A percentile compares a stretch with the other conserved stretches of the same genome.
Conservation (phyloP, 2,797 vertebrate species). For the Falco concolor region DNA sequence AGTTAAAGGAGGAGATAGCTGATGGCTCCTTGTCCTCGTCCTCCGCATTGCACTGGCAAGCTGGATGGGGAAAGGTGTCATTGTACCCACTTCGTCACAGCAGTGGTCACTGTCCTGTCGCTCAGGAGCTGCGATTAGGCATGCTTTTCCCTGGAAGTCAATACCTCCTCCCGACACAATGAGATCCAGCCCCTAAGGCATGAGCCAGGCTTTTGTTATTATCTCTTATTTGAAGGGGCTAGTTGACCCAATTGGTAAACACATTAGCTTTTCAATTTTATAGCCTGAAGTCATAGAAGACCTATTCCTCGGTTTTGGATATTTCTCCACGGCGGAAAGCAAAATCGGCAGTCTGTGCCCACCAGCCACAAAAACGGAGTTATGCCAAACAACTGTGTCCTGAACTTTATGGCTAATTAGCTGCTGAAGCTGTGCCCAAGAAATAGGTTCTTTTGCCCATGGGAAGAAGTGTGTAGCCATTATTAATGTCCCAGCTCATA, state of each 20-base stretch:
- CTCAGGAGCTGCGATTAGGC: background rate
- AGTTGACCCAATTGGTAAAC: slow-evolving; percentile 53
- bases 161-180: background rate
- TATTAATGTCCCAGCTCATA: slow-evolving; percentile 57
- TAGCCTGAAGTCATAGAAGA: slow-evolving; percentile 15
- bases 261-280: slow-evolving; percentile 35
- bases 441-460: slow-evolving; percentile 20
- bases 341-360: slow-evolving; percentile 34
- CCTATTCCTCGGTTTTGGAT: background rate
- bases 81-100: background rate
- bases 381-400: slow-evolving; percentile 18
- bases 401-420: slow-evolving; percentile 55
- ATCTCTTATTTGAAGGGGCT: slow-evolving; percentile 5
- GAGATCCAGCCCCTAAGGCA: slow-evolving; percentile 11
- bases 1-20: background rate
- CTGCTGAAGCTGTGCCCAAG: slow-evolving; percentile 24
- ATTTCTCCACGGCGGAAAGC: background rate
- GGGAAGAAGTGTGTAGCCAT: slow-evolving; percentile 29
- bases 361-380: background rate
- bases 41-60: background rate
- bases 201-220: slow-evolving; percentile 20
- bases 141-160: background rate
- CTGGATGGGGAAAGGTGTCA: background rate
- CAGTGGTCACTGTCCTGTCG: background rate
- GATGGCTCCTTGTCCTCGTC: background rate